Evolutionary conservation across 1,140 invertebrate genomes (phyloP), one percentile per base, ranked within the genome.

Genomic region (Euborellia annulipes): DNA sequence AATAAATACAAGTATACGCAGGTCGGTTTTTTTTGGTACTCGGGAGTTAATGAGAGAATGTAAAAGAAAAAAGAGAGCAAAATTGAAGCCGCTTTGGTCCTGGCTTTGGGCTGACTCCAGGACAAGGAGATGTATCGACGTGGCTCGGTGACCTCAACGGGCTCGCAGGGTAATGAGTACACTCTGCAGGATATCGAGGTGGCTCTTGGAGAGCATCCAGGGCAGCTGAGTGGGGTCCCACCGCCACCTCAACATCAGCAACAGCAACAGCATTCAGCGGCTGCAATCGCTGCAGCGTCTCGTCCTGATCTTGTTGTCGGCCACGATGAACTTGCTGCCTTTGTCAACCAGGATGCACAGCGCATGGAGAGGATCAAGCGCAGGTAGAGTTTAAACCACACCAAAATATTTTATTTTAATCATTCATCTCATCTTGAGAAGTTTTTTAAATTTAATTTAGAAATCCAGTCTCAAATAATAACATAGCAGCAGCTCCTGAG

Each of bases 331-430:
- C 62, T 91, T 20, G 76, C 79, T 0, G 76, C 80, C 17, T 90
- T 91, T 55, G 85, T 87, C 0, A 77, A 87, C 50, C 83, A 85
- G 39, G 82, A 86, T 51, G 80, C 80, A 0, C 73, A 77, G 9
- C 64, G 86, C 20, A 85, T 82, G 0, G 85, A 90, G 54, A 65
- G 85, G 19, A 72, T 89, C 2, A 77, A 82, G 48, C 79, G 84
- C 51, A 71, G 85, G 16, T 88, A 74, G 50, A 69, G n/a, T 30
- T 39, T n/a, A 2, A 32, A 17, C 16, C 20, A 20, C 43, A 36
- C 21, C 21, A 36, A 30, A 17, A 8, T 8, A 16, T 39, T 14
- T 32, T 32, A 18, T 45, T 40, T 30, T 21, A 38, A 2, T 20
- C 64, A 64, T 27, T 27, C 4, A 27, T 27, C 36, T 18, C 23